Evolutionary conservation across 2,888 invertebrate species (phyloP).

Genomic region (Mythimna lalbum): DNA sequence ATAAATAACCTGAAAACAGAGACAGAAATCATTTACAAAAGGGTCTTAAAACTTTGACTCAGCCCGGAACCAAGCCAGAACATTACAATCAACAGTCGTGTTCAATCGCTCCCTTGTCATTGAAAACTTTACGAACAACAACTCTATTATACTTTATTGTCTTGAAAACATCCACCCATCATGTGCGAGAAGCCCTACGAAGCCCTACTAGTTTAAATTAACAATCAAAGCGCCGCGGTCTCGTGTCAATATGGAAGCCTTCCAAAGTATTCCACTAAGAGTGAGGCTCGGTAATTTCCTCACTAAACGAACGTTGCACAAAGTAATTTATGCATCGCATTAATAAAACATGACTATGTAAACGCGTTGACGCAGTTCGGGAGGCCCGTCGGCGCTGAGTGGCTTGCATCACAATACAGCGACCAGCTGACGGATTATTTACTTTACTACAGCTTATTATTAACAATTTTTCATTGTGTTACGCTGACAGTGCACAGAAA

Average conservation of each 20-base stretch:
- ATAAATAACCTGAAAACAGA: not conserved
- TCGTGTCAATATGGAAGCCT: constrained; percentile 70
- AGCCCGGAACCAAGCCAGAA: not conserved
- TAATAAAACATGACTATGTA: constrained; percentile 84
- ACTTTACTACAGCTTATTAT: constrained; percentile 40
- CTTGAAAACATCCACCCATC: constrained; percentile 29
- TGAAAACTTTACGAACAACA: constrained; percentile 10
- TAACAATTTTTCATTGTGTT: constrained; percentile 1
- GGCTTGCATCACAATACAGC: constrained; percentile 45
- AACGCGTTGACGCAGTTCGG: constrained; percentile 70
- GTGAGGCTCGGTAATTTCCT: constrained; percentile 75
- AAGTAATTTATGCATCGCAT: constrained; percentile 82
- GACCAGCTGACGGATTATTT: constrained; percentile 49
- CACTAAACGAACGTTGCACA: constrained; percentile 77
- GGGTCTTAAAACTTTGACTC: not conserved
- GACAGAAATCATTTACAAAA: not conserved
- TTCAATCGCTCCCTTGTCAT: constrained; percentile 3
- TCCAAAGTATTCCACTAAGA: constrained; percentile 74
- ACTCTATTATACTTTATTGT: constrained; percentile 11
- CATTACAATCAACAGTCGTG: constrained; percentile 2
- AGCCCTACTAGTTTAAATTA: constrained; percentile 64
- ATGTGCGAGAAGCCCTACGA: constrained; percentile 57
- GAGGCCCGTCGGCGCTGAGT: constrained; percentile 43
- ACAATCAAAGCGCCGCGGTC: constrained; percentile 64
- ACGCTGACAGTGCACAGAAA: not conserved